Conservation (phyloP, 2,797 vertebrate species). For the Parotocinclus haroldoi region DNA sequence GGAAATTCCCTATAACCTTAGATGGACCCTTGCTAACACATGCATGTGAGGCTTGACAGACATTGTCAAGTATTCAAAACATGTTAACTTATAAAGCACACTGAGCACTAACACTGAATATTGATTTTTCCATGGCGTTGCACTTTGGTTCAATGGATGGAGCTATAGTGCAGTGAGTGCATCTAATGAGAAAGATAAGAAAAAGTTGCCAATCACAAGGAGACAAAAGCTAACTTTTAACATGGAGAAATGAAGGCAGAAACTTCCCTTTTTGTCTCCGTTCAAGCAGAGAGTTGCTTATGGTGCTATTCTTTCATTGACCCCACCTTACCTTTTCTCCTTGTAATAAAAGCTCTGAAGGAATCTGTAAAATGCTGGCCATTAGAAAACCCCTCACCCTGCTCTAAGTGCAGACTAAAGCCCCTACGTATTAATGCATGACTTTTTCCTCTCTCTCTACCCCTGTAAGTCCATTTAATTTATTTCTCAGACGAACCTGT, state of each 20-base stretch:
- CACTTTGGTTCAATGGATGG: slow-evolving; percentile 20
- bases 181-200: slow-evolving; percentile 24
- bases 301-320: slow-evolving; percentile 40
- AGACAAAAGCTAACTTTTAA: slow-evolving; percentile 30
- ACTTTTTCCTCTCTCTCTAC: neutral
- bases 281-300: slow-evolving; percentile 55
- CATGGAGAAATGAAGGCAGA: slow-evolving; percentile 48
- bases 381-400: slow-evolving; percentile 37
- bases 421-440: slow-evolving; percentile 40
- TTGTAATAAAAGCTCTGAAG: slow-evolving; percentile 44
- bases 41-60: neutral
- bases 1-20: slow-evolving; percentile 30
- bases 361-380: slow-evolving; percentile 28
- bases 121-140: slow-evolving; percentile 13
- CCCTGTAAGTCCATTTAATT: slow-evolving; percentile 38
- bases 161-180: slow-evolving; percentile 11
- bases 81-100: slow-evolving; percentile 7
- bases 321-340: slow-evolving; percentile 21
- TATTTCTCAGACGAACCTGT: slow-evolving; percentile 34
- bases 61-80: slow-evolving; percentile 5
- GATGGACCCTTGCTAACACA: slow-evolving; percentile 3
- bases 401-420: slow-evolving; percentile 44
- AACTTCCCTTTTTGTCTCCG: slow-evolving; percentile 36
- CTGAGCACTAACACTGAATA: neutral
- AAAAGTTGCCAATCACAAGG: slow-evolving; percentile 11